These are phyloP conservation scores for Ardeotis arabs DNA, from an alignment of 2,113 vertebrate species.

Conservation along the genomic window DNA sequence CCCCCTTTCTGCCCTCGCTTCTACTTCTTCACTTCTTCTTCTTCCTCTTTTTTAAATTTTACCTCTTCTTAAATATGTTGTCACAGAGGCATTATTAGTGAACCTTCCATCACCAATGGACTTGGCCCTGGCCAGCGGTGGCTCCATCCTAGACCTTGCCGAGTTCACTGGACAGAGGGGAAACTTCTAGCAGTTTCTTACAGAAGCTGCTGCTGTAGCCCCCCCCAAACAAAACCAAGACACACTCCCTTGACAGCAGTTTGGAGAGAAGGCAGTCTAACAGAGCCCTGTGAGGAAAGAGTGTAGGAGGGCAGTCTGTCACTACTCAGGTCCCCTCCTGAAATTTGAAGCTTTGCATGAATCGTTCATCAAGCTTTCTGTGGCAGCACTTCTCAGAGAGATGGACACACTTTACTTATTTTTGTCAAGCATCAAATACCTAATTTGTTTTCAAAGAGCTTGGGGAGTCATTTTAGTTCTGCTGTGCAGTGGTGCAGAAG, in stretches of 20 bases:
- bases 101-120: too few species aligned
- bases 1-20: too few species aligned
- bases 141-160: too few species aligned
- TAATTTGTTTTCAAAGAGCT: background rate
- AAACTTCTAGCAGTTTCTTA: too few species aligned
- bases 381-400: background rate
- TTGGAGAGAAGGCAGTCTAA: background rate
- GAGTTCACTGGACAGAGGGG: too few species aligned
- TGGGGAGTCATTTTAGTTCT: background rate
- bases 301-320: background rate
- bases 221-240: too few species aligned
- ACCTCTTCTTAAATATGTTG: too few species aligned
- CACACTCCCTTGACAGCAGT: background rate
- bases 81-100: too few species aligned
- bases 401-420: background rate
- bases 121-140: too few species aligned
- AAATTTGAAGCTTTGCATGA: background rate
- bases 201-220: too few species aligned
- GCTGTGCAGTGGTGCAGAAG: background rate
- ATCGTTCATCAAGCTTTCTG: background rate
- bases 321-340: background rate
- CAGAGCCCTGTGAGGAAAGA: background rate
- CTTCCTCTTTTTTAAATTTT: too few species aligned
- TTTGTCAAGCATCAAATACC: constrained; percentile 1
- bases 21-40: too few species aligned